phyloP scores from a whole-genome alignment of 2,113 vertebrate genomes.

The Panthera leo region DNA sequence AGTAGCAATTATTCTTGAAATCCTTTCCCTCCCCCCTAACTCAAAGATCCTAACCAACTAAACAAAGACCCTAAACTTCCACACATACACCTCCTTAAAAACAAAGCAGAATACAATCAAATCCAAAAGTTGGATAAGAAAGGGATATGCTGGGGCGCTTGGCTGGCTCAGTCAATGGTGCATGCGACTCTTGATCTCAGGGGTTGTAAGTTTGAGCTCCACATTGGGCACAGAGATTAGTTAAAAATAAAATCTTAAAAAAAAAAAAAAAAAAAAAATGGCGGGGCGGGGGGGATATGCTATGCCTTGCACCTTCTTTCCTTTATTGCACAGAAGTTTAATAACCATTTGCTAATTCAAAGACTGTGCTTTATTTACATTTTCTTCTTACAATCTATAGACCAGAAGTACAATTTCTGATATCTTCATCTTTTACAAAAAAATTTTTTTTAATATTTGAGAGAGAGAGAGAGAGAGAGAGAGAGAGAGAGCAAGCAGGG shows the following conservation, averaged over 20 bases:
- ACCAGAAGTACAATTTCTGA: not conserved
- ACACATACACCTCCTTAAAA: not conserved
- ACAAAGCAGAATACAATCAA: not conserved
- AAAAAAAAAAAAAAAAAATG: too few relatives aligned
- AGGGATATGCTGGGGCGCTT: not conserved
- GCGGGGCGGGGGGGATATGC: not conserved
- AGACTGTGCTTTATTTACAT: conserved; percentile 15
- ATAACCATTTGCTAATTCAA: conserved; percentile 34
- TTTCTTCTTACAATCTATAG: conserved; percentile 17
- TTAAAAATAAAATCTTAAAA: too few relatives aligned
- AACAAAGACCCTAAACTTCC: conserved; percentile 32
- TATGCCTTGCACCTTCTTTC: not conserved
- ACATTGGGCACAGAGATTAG: too few relatives aligned
- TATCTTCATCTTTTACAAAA: too few relatives aligned
- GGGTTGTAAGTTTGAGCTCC: too few relatives aligned
- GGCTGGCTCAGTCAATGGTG: too few relatives aligned
- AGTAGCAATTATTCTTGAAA: conserved; percentile 47
- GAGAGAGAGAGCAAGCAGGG: too few relatives aligned
- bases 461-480: too few relatives aligned
- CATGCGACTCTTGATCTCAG: too few relatives aligned
- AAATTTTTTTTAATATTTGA: too few relatives aligned
- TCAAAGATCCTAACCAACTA: conserved; percentile 38
- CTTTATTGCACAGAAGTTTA: not conserved
- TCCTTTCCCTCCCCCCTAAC: conserved; percentile 9
- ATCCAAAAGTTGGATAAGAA: conserved; percentile 3